A percentile compares a stretch with the other conserved stretches of the same genome.
These are phyloP conservation scores for Temnothorax ravouxi DNA, from an alignment of 2,888 invertebrate species.

Conservation along the genomic window DNA sequence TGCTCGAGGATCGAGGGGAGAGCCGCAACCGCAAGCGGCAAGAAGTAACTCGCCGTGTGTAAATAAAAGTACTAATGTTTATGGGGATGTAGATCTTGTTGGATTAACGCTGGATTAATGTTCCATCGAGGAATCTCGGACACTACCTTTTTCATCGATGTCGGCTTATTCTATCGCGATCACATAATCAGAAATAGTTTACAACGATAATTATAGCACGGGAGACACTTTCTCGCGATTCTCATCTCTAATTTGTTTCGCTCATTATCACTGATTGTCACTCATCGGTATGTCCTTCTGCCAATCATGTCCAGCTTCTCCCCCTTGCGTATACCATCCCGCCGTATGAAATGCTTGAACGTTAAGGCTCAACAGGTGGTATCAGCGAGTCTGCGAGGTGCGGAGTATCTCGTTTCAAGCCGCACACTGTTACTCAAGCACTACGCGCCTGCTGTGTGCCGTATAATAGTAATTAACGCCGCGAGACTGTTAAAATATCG, in stretches of 20 bases:
- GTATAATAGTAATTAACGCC: slow-evolving; percentile 77
- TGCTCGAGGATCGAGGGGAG: slow-evolving; percentile 19
- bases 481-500: slow-evolving; percentile 74
- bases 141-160: too few relatives aligned
- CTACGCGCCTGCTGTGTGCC: slow-evolving; percentile 70
- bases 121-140: neutral
- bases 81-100: neutral
- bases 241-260: slow-evolving; percentile 18
- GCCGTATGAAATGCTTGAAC: slow-evolving; percentile 71
- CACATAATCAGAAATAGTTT: neutral
- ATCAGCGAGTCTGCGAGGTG: slow-evolving; percentile 72
- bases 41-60: neutral
- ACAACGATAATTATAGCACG: neutral
- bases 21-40: neutral
- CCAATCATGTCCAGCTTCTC: slow-evolving; percentile 25
- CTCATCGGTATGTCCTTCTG: slow-evolving; percentile 40
- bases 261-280: slow-evolving; percentile 39
- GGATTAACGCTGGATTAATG: neutral
- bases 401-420: slow-evolving; percentile 77
- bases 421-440: slow-evolving; percentile 75
- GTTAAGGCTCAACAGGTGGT: slow-evolving; percentile 76
- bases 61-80: neutral
- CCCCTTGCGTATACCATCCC: slow-evolving; percentile 16
- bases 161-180: neutral
- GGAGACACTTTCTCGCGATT: neutral